Conservation (phyloP, 1,140 invertebrate genomes). For the Aphidius ervi region DNA sequence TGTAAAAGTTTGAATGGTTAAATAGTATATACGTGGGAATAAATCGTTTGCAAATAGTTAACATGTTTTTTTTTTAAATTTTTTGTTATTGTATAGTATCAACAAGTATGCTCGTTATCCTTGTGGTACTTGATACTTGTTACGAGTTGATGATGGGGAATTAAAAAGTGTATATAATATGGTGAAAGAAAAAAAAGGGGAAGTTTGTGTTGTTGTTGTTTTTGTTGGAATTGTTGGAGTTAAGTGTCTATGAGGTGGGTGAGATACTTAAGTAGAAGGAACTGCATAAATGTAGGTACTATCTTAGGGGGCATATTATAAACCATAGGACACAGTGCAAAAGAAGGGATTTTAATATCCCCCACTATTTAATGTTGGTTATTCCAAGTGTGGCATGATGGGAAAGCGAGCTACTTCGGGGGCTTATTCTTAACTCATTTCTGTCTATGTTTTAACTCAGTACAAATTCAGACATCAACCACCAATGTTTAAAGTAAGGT, state of each 20-base stretch:
- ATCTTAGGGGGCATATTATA: slow-evolving; percentile 13
- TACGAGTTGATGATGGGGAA: slow-evolving; percentile 14
- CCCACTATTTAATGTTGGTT: slow-evolving; percentile 47
- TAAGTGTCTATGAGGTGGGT: slow-evolving; percentile 1
- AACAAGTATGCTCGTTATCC: too few species aligned
- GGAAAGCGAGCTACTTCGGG: slow-evolving; percentile 48
- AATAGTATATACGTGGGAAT: too few species aligned
- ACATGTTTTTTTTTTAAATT: too few species aligned
- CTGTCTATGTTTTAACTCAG: slow-evolving; percentile 38
- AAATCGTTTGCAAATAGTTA: too few species aligned
- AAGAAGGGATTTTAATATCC: slow-evolving; percentile 47
- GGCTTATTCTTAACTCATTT: slow-evolving; percentile 37
- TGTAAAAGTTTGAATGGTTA: too few species aligned
- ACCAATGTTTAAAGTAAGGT: neutral
- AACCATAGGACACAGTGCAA: slow-evolving; percentile 33
- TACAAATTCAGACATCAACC: slow-evolving; percentile 43
- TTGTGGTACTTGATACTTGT: too few species aligned
- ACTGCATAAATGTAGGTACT: slow-evolving; percentile 7
- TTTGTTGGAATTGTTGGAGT: too few species aligned
- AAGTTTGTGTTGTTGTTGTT: neutral
- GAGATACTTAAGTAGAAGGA: slow-evolving; percentile 3
- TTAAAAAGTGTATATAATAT: neutral
- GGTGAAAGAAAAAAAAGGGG: neutral
- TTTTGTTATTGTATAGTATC: too few species aligned
- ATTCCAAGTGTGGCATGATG: slow-evolving; percentile 27